Evolutionary conservation across 2,113 vertebrate species (phyloP), one percentile per base, ranked within the genome.

Genomic region (Hemicordylus capensis): DNA sequence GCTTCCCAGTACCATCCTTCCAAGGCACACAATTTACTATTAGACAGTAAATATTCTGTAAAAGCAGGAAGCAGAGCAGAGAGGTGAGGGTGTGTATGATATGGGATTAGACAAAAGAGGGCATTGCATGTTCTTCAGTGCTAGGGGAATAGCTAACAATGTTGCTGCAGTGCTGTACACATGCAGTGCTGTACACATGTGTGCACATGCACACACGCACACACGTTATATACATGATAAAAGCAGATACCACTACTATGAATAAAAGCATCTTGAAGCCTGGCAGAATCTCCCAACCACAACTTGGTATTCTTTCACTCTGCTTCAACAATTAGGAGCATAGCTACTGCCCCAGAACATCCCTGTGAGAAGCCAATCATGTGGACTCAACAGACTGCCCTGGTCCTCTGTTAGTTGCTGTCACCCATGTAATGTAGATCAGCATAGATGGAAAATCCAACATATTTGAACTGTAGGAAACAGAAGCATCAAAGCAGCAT

Each of bases 221-320:
- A n/a, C 76, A 75, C 84, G 17, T 12, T 76, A 66, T 66, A 54
- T 75, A 11, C 66, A n/a, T n/a, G n/a, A n/a, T n/a, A 51, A 6
- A 28, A 12, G n/a, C 22, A 22, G 3, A n/a, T 31, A 28, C 58
- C 51, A 7, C 31, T 76, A 17, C 34, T 37, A 58, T 34, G 44
- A 46, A 39, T 0, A 31, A 0, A 0, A 66, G 8, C 10, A 28
- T 6, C 31, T 61, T 59, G n/a, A 70, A 48, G 69, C n/a, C 59
- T 11, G 44, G n/a, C 31, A 9, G n/a, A 5, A 9, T 59, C 17
- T 80, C 9, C 44, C 74, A 81, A 59, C 64, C 80, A 82, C 63
- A 44, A 10, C 17, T 46, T 56, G n/a, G 51, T 58, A 51, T 61
- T 19, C 5, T 56, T 37, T 34, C 3, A 19, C 2, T 1, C 0